Percentiles rank a stretch among this genome's conserved stretches.
Conservation (phyloP, 2,113 vertebrate genomes). For the Phodopus roborovskii region DNA sequence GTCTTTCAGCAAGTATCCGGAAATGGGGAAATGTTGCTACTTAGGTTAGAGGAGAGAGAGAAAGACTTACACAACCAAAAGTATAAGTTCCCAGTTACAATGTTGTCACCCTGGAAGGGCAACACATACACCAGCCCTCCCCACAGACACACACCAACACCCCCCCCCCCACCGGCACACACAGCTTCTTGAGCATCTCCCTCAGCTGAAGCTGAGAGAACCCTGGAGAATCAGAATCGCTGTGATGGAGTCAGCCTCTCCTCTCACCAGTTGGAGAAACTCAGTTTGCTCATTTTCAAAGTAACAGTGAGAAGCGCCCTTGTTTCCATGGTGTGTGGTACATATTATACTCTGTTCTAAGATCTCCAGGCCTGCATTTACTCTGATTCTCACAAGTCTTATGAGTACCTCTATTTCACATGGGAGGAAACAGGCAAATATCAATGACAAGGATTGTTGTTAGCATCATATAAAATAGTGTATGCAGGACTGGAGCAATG, state of each 20-base stretch:
- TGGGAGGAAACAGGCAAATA: neutral
- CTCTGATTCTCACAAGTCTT: neutral
- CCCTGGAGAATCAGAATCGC: neutral
- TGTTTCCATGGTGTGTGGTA: neutral
- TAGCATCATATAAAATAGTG: neutral
- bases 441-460: neutral
- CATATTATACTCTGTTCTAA: neutral
- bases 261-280: neutral
- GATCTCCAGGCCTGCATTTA: neutral
- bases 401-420: neutral
- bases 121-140: rapidly evolving
- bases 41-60: neutral
- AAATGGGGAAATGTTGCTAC: neutral
- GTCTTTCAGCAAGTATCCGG: constrained; percentile 9
- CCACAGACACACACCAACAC: no score
- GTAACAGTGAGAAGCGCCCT: neutral
- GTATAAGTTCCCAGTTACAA: neutral
- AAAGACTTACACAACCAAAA: neutral
- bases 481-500: neutral
- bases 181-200: neutral
- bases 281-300: constrained; percentile 1
- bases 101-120: neutral
- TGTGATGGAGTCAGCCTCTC: neutral
- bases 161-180: neutral
- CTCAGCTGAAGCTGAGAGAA: neutral